phyloP scores from a whole-genome alignment of 2,113 vertebrate genomes.

The Phalacrocorax pelagicus region DNA sequence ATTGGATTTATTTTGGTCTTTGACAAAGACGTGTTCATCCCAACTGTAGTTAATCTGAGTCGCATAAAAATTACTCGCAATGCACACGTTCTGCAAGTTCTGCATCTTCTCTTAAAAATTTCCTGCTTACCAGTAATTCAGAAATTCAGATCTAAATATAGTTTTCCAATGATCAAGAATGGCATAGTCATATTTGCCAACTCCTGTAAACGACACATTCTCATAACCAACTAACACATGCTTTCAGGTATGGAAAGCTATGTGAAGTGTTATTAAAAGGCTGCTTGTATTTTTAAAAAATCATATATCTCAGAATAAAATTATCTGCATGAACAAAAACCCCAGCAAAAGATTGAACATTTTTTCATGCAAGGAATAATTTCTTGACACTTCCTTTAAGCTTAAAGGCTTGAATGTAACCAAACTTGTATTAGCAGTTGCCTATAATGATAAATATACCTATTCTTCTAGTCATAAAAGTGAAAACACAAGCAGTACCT shows the following conservation, averaged over 20 bases:
- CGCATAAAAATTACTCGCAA: background rate
- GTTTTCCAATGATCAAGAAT: background rate
- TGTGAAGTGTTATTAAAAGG: background rate
- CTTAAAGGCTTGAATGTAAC: background rate
- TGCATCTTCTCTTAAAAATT: background rate
- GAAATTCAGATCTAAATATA: background rate
- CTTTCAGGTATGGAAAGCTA: background rate
- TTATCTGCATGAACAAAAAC: background rate
- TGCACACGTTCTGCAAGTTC: background rate
- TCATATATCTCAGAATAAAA: background rate
- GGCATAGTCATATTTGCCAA: background rate
- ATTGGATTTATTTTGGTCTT: background rate
- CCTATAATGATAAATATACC: background rate
- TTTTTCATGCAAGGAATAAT: background rate
- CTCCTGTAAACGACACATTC: fast-evolving
- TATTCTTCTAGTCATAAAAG: background rate
- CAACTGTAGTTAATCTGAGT: background rate
- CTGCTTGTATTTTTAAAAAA: background rate
- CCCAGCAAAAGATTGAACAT: fast-evolving
- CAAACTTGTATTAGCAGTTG: background rate
- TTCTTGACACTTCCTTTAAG: background rate
- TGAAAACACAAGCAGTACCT: background rate
- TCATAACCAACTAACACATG: background rate
- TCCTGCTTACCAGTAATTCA: background rate
- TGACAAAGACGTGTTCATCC: background rate